Conservation (phyloP, 2,888 invertebrate genomes). For the Heliconius aoede region DNA sequence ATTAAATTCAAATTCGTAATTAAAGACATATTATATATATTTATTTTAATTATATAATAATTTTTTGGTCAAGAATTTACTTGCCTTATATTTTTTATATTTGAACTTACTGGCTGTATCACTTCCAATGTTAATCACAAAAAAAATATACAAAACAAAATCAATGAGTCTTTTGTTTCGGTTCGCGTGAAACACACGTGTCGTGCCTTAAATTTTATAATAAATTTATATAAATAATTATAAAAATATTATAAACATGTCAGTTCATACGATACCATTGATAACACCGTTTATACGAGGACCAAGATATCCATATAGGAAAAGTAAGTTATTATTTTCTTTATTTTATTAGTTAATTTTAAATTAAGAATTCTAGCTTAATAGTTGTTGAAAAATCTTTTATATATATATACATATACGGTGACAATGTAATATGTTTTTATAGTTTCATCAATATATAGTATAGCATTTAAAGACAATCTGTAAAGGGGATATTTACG, state of each 20-base stretch:
- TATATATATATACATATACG: too few relatives aligned
- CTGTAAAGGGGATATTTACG: too few relatives aligned
- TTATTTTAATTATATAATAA: background rate
- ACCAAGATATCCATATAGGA: slow-evolving; percentile 80
- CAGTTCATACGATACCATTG: slow-evolving; percentile 79
- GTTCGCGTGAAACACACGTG: slow-evolving; percentile 63
- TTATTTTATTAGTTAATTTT: slow-evolving; percentile 15
- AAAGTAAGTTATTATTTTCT: slow-evolving; percentile 72
- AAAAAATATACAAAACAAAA: slow-evolving; percentile 63
- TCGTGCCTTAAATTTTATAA: slow-evolving; percentile 49
- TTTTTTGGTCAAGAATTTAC: background rate
- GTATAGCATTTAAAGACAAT: too few relatives aligned
- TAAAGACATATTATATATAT: too few relatives aligned
- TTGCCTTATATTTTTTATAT: background rate
- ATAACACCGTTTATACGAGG: slow-evolving; percentile 80
- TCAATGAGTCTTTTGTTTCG: slow-evolving; percentile 70
- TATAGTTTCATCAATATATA: too few relatives aligned
- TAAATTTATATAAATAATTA: slow-evolving; percentile 16
- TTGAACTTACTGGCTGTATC: slow-evolving; percentile 8
- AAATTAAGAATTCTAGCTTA: background rate
- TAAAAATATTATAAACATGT: slow-evolving; percentile 57
- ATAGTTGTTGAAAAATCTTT: background rate
- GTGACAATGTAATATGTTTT: too few relatives aligned
- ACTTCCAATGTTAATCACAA: background rate
- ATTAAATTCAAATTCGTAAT: too few relatives aligned